A percentile compares a stretch with the other conserved stretches of the same genome.
These are phyloP conservation scores for Pteruthius melanotis DNA, from an alignment of 2,113 vertebrate genomes.

Conservation along the genomic window DNA sequence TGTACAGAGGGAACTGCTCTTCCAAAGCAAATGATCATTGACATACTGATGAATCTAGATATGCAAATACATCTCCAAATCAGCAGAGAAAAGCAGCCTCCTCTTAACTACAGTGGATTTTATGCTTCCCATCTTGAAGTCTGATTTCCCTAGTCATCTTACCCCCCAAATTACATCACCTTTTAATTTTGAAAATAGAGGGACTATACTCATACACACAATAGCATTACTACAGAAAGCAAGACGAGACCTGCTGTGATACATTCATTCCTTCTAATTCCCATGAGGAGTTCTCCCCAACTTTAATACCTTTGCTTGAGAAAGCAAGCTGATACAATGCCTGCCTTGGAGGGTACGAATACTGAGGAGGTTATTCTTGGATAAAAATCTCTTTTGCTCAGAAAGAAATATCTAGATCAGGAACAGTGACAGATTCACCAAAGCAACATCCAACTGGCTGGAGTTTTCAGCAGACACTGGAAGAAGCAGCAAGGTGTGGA, in stretches of 20 bases:
- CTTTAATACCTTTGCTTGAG: not conserved
- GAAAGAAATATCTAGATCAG: not conserved
- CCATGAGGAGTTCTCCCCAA: not conserved
- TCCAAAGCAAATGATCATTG: not conserved
- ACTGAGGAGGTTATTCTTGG: not conserved
- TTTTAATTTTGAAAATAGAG: not conserved
- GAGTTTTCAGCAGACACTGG: not conserved
- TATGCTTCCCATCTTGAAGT: not conserved
- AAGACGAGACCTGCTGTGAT: not conserved
- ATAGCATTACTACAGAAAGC: not conserved
- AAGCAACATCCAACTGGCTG: not conserved
- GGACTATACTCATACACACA: not conserved
- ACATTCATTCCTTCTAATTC: not conserved
- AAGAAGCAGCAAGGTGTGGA: not conserved
- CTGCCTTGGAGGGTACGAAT: not conserved
- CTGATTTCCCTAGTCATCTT: not conserved
- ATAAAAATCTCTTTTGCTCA: not conserved
- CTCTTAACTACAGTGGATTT: not conserved
- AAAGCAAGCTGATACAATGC: not conserved
- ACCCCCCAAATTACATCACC: not conserved
- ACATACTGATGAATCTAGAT: not conserved
- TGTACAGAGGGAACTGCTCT: not conserved
- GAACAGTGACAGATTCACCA: not conserved
- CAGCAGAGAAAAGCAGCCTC: not conserved
- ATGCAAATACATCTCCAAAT: not conserved